phyloP scores from a whole-genome alignment of 2,113 vertebrate genomes.

The Phycodurus eques region DNA sequence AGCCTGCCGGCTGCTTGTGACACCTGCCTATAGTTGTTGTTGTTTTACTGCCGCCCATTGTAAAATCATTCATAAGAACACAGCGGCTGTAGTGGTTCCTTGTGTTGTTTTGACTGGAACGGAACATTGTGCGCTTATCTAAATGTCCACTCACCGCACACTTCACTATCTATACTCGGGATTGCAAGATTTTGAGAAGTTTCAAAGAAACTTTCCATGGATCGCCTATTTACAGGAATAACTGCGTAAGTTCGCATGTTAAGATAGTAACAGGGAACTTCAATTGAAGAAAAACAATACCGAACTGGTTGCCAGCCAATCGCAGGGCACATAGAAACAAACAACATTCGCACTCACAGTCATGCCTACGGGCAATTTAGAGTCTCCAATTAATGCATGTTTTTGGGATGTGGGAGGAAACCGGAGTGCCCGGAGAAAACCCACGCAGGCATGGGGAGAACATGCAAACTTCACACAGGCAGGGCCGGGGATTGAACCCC shows the following conservation, averaged over 20 bases:
- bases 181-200: neutral
- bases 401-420: too few species aligned
- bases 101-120: neutral
- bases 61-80: conserved; percentile 9
- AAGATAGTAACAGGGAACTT: neutral
- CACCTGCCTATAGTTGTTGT: conserved; percentile 39
- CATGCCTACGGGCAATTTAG: too few species aligned
- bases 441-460: too few species aligned
- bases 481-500: too few species aligned
- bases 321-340: too few species aligned
- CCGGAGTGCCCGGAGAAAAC: too few species aligned
- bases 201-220: neutral
- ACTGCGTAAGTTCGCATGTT: neutral
- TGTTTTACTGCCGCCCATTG: conserved; percentile 1
- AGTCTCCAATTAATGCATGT: too few species aligned
- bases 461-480: too few species aligned
- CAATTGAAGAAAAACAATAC: neutral
- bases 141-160: neutral
- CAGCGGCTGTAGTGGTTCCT: neutral
- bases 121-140: neutral
- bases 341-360: too few species aligned
- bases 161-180: neutral
- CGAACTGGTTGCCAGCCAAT: too few species aligned
- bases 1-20: conserved; percentile 2
- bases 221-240: neutral